Evolutionary conservation across 2,888 invertebrate species (phyloP).

Genomic region (Melinopterus prodromus): DNA sequence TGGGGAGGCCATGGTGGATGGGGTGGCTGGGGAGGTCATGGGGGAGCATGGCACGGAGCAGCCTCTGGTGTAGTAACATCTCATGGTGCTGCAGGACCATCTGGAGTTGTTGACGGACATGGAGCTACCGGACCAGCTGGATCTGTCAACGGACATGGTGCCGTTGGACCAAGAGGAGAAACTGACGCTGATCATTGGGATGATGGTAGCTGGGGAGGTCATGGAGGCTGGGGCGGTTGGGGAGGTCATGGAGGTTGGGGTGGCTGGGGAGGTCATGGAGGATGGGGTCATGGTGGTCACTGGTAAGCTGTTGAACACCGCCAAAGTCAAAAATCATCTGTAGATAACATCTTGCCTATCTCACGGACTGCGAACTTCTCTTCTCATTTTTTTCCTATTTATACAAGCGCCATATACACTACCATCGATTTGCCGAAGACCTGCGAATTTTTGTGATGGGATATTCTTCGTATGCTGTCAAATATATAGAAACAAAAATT

Average conservation of each 20-base stretch:
- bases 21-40: slow-evolving; percentile 20
- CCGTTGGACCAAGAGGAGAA: slow-evolving; percentile 17
- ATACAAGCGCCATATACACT: not conserved
- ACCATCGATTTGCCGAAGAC: not conserved
- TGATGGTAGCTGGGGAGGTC: slow-evolving; percentile 37
- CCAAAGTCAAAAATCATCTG: not conserved
- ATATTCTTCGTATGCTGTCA: not conserved
- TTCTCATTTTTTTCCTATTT: not conserved
- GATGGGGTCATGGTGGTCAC: slow-evolving; percentile 16
- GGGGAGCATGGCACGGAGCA: slow-evolving; percentile 7
- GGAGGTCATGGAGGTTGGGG: slow-evolving; percentile 23
- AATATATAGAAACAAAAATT: not conserved
- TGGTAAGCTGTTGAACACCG: not conserved
- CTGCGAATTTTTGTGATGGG: not conserved
- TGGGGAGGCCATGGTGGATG: slow-evolving; percentile 24
- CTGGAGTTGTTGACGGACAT: not conserved
- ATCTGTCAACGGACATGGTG: slow-evolving; percentile 16
- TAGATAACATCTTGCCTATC: not conserved
- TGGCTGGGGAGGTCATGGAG: slow-evolving; percentile 18
- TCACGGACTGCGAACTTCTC: not conserved
- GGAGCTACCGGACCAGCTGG: slow-evolving; percentile 12
- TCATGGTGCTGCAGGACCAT: slow-evolving; percentile 15
- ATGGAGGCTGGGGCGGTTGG: slow-evolving; percentile 23
- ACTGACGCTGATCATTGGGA: slow-evolving; percentile 11
- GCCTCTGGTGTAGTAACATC: slow-evolving; percentile 19